These are phyloP conservation scores for Bicyclus anynana DNA, from an alignment of 1,140 invertebrate genomes.

Conservation along the genomic window DNA sequence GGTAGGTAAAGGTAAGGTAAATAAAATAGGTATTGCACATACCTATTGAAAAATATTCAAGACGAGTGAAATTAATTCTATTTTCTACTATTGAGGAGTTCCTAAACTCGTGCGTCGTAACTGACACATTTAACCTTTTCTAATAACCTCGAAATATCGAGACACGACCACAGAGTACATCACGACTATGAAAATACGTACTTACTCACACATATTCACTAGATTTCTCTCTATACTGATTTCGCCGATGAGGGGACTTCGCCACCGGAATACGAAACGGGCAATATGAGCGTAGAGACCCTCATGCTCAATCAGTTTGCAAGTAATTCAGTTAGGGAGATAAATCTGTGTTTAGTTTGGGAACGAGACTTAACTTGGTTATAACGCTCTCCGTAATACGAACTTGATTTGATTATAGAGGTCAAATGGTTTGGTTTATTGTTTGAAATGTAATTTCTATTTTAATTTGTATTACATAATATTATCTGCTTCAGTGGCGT, in stretches of 20 bases:
- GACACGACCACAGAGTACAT: no score
- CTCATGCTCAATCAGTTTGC: conserved; percentile 59
- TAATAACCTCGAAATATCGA: no score
- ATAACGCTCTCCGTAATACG: conserved; percentile 39
- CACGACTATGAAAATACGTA: no score
- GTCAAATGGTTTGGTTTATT: conserved; percentile 31
- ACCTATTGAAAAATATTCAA: no score
- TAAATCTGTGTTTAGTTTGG: conserved; percentile 68
- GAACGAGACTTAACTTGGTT: conserved; percentile 52
- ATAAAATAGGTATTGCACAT: no score
- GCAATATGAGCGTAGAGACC: conserved; percentile 34
- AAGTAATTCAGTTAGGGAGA: conserved; percentile 67
- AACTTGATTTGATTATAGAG: conserved; percentile 55
- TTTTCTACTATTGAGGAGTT: no score
- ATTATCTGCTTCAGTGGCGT: no score
- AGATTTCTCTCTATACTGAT: not conserved
- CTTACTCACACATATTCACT: no score
- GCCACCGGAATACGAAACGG: conserved; percentile 49
- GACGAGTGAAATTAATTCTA: no score
- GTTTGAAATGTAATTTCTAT: conserved; percentile 7
- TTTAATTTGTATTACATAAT: not conserved
- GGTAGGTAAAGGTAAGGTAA: no score
- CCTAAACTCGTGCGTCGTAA: no score
- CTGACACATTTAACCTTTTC: no score
- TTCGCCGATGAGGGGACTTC: conserved; percentile 25